Conservation (phyloP, 1,140 invertebrate genomes). For the Leucophenga varia region DNA sequence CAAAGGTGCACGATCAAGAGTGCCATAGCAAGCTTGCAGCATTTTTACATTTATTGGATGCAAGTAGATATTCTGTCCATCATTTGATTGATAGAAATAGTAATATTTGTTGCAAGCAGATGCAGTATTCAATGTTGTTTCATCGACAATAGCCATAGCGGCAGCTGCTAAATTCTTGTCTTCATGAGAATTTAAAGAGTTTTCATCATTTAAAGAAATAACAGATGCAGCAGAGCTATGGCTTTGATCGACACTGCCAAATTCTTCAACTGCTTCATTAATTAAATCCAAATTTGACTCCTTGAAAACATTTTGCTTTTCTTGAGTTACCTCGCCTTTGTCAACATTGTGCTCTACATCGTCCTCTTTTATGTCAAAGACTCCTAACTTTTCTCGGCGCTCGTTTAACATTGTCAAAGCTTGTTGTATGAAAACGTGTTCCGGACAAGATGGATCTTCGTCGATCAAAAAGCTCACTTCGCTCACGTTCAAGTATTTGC, state of each 20-base stretch:
- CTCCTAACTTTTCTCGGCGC: conserved; percentile 28
- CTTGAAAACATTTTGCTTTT: too few relatives aligned
- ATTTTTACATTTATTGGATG: conserved; percentile 90
- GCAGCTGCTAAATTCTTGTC: conserved; percentile 21
- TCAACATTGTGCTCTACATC: conserved; percentile 20
- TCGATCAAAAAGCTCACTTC: conserved; percentile 66
- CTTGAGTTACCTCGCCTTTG: conserved; percentile 28
- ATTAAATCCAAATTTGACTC: neutral
- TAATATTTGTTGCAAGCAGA: conserved; percentile 61
- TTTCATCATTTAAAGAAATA: conserved; percentile 21
- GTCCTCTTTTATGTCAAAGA: conserved; percentile 17
- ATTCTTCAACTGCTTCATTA: conserved; percentile 2
- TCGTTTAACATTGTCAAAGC: conserved; percentile 67
- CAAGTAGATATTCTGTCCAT: conserved; percentile 91
- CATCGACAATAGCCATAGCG: conserved; percentile 13
- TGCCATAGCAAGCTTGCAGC: conserved; percentile 82
- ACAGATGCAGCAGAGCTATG: conserved; percentile 7
- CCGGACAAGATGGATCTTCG: conserved; percentile 73
- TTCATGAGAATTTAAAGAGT: conserved; percentile 33
- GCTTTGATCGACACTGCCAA: too few relatives aligned
- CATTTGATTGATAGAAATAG: conserved; percentile 87
- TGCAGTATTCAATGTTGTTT: conserved; percentile 26
- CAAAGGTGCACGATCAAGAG: conserved; percentile 75
- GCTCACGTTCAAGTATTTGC: conserved; percentile 73
- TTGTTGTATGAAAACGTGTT: conserved; percentile 82